These are phyloP conservation scores for Mesorhabditis spiculigera DNA, from an alignment of 2,888 invertebrate species.

Conservation along the genomic window DNA sequence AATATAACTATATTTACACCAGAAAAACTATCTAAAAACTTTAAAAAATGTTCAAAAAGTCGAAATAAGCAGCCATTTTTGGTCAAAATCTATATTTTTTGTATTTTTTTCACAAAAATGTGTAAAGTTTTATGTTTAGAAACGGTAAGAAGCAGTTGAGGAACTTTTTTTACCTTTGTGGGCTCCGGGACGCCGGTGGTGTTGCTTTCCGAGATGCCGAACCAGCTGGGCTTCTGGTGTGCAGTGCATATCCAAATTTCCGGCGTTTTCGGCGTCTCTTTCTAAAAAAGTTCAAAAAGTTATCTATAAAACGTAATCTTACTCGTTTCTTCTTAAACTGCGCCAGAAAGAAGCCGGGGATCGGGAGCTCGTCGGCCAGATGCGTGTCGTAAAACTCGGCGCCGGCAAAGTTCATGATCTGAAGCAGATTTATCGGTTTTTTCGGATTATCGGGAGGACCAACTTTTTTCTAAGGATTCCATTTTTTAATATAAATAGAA, in stretches of 20 bases:
- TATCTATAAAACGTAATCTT: neutral
- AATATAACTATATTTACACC: too few relatives aligned
- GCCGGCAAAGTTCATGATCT: neutral
- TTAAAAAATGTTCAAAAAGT: too few relatives aligned
- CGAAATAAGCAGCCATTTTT: neutral
- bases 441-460: too few relatives aligned
- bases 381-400: neutral
- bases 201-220: neutral
- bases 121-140: too few relatives aligned
- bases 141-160: too few relatives aligned
- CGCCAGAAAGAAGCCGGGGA: neutral
- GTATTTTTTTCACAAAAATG: neutral
- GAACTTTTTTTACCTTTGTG: too few relatives aligned
- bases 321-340: neutral
- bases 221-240: neutral
- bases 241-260: neutral
- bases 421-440: neutral
- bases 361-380: neutral
- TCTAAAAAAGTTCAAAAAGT: neutral
- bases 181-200: too few relatives aligned
- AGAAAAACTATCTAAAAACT: too few relatives aligned
- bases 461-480: too few relatives aligned
- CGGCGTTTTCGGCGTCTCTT: neutral
- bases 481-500: too few relatives aligned
- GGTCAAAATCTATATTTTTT: neutral